phyloP scores from a whole-genome alignment of 2,113 vertebrate species.

The Herpetotheres cachinnans region DNA sequence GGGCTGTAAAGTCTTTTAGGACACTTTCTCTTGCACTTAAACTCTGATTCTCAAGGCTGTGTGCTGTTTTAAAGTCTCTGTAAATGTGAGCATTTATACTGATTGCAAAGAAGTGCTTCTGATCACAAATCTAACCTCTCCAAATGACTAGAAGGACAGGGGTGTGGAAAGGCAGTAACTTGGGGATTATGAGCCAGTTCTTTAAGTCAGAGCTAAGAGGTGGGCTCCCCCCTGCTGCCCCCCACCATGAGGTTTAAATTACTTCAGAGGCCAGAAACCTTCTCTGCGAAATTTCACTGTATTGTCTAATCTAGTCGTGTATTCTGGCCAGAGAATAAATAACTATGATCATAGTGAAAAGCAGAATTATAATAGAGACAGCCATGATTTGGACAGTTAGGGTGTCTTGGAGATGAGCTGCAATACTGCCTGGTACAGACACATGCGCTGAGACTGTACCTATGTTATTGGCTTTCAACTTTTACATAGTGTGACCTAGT shows the following conservation, averaged over 20 bases:
- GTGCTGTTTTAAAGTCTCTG: not conserved
- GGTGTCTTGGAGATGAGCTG: not conserved
- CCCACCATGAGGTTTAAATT: not conserved
- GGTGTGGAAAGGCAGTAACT: not conserved
- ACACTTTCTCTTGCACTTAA: not conserved
- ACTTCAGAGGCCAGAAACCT: not conserved
- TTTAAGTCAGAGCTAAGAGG: not conserved
- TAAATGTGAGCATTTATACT: not conserved
- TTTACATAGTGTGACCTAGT: not conserved
- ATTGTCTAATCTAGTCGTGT: no score
- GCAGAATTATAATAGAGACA: not conserved
- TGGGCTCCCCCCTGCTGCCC: rapidly evolving
- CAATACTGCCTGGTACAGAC: not conserved
- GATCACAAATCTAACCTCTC: not conserved
- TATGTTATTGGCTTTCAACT: not conserved
- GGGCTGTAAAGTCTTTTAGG: not conserved
- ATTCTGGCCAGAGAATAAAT: not conserved
- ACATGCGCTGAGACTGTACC: rapidly evolving
- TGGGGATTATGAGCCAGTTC: not conserved
- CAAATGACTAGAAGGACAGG: not conserved
- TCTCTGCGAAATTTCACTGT: not conserved
- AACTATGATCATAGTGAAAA: rapidly evolving
- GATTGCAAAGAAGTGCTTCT: not conserved
- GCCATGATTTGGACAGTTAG: not conserved
- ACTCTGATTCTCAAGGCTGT: not conserved